A percentile compares a stretch with the other conserved stretches of the same genome.
These are phyloP conservation scores for Phyllotreta striolata DNA, from an alignment of 2,888 invertebrate species.

Conservation along the genomic window DNA sequence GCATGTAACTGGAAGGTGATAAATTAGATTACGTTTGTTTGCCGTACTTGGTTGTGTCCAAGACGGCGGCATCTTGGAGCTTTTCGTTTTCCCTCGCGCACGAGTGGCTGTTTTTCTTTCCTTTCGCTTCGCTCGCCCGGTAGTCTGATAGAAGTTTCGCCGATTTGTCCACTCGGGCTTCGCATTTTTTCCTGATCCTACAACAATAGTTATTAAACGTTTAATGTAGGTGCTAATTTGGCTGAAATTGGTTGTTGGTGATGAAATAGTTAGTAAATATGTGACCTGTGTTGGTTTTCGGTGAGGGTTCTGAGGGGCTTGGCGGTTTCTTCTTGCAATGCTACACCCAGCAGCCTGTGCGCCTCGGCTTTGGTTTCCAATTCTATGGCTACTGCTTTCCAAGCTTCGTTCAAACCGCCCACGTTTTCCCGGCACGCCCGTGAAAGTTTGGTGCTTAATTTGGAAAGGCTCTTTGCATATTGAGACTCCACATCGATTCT, in stretches of 20 bases:
- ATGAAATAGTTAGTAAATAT: not conserved
- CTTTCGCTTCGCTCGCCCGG: constrained; percentile 86
- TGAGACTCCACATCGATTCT: constrained; percentile 91
- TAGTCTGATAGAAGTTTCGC: constrained; percentile 83
- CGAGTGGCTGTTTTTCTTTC: constrained; percentile 87
- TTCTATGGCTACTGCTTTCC: constrained; percentile 90
- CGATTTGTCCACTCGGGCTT: constrained; percentile 85
- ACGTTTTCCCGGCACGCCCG: constrained; percentile 82
- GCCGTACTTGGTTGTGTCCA: constrained; percentile 63
- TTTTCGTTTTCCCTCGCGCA: constrained; percentile 92
- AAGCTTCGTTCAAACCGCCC: constrained; percentile 85
- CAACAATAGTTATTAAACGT: constrained; percentile 11
- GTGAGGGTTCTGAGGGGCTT: constrained; percentile 82
- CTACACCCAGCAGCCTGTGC: constrained; percentile 71
- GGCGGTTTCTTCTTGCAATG: constrained; percentile 86
- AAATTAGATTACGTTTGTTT: constrained; percentile 49
- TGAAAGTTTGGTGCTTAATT: constrained; percentile 84
- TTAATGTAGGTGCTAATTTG: too few relatives aligned
- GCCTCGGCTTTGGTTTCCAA: constrained; percentile 92
- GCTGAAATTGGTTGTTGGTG: not conserved
- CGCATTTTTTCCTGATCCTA: constrained; percentile 75
- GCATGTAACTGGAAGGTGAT: too few relatives aligned
- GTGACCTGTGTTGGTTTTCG: constrained; percentile 69
- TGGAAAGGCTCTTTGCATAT: constrained; percentile 89
- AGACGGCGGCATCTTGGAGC: constrained; percentile 80